A percentile compares a stretch with the other conserved stretches of the same genome.
These are phyloP conservation scores for Nomada fabriciana DNA, from an alignment of 2,888 invertebrate genomes.

Conservation along the genomic window DNA sequence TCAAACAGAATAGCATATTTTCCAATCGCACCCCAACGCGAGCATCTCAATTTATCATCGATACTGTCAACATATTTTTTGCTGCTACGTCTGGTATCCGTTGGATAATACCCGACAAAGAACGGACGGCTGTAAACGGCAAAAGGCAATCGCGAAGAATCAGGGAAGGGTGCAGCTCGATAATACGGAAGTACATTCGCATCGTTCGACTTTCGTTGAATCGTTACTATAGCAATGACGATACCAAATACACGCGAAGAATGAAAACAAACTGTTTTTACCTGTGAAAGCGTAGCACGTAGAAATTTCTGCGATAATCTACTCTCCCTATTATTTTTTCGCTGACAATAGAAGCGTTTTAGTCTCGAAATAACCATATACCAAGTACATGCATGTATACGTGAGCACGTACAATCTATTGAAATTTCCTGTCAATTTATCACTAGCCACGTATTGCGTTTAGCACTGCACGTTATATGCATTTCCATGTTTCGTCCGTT, in stretches of 20 bases:
- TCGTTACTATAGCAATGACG: constrained; percentile 56
- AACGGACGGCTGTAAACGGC: neutral
- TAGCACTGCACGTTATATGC: neutral
- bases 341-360: constrained; percentile 24
- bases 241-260: constrained; percentile 33
- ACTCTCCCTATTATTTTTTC: neutral
- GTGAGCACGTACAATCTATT: neutral
- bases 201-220: constrained; percentile 50
- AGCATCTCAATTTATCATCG: no score
- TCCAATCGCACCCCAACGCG: no score
- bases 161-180: constrained; percentile 33
- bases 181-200: constrained; percentile 50
- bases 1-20: no score
- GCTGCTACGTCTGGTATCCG: neutral
- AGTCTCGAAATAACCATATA: constrained; percentile 15
- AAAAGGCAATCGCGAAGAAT: constrained; percentile 2
- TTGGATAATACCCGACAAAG: neutral
- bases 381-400: neutral
- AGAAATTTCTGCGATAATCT: neutral
- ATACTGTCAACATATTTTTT: no score
- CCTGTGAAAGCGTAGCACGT: neutral
- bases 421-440: neutral
- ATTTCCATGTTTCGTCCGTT: constrained; percentile 9
- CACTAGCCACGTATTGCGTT: neutral
- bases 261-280: constrained; percentile 7